These are phyloP conservation scores for Crax fasciolata DNA, from an alignment of 2,797 vertebrate genomes.

Conservation along the genomic window DNA sequence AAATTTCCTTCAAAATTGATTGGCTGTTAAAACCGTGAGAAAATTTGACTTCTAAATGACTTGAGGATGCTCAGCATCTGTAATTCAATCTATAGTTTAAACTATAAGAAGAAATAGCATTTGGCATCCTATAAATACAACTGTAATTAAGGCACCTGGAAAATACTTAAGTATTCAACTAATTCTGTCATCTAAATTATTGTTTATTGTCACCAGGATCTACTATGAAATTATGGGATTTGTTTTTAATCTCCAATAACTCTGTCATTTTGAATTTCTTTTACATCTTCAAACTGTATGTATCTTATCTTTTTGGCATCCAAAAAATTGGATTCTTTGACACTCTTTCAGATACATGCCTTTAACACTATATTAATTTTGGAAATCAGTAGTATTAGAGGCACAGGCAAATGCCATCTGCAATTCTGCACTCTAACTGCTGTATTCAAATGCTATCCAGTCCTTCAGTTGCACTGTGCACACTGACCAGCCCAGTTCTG, in stretches of 20 bases:
- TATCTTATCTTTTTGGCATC: slow-evolving; percentile 12
- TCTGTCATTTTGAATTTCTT: neutral
- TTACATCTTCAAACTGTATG: neutral
- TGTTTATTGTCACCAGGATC: neutral
- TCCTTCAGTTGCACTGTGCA: rapidly evolving
- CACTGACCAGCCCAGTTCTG: neutral
- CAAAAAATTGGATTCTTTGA: neutral
- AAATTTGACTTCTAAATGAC: neutral
- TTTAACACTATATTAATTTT: neutral
- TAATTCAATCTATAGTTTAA: neutral
- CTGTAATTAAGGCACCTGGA: neutral
- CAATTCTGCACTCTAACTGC: neutral
- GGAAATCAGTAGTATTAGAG: neutral
- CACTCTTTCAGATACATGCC: neutral
- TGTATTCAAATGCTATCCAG: neutral
- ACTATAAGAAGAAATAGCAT: neutral
- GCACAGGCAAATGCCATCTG: neutral
- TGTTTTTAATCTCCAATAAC: neutral
- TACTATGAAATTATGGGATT: neutral
- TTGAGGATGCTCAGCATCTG: neutral
- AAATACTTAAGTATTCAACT: neutral
- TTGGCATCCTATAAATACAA: neutral
- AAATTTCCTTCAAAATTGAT: neutral
- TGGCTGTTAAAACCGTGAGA: neutral
- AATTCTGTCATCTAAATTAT: neutral